Conservation (phyloP, 2,888 invertebrate species). For the Leptopilina myrica region DNA sequence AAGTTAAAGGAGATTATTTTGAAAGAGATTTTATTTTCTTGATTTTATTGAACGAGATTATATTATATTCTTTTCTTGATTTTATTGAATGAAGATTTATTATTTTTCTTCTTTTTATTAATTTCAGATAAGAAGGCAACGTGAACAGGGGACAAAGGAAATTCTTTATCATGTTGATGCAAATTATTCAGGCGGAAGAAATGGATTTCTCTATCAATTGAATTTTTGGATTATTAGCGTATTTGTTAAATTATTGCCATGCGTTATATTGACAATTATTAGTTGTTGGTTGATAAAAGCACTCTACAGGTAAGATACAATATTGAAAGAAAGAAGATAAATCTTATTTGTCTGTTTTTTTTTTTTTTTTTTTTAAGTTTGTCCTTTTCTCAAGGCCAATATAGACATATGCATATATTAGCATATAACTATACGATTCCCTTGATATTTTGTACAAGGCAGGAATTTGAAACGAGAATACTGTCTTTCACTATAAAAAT, state of each 20-base stretch:
- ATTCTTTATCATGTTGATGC: conserved; percentile 71
- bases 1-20: too few relatives aligned
- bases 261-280: conserved; percentile 86
- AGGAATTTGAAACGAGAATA: not conserved
- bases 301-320: conserved; percentile 78
- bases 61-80: too few relatives aligned
- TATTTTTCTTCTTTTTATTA: not conserved
- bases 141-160: conserved; percentile 60
- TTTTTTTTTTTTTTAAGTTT: too few relatives aligned
- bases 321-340: too few relatives aligned
- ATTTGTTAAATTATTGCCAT: conserved; percentile 88
- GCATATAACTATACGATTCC: not conserved
- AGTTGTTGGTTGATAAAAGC: conserved; percentile 85
- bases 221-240: conserved; percentile 91
- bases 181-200: conserved; percentile 72
- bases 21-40: too few relatives aligned
- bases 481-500: not conserved
- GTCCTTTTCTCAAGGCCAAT: not conserved
- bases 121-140: conserved; percentile 63
- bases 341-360: not conserved
- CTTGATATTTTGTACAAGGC: conserved; percentile 15
- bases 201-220: conserved; percentile 81
- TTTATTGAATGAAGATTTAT: not conserved
- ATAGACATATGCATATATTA: not conserved
- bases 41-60: too few relatives aligned